Percentiles rank a stretch among this genome's conserved stretches.
phyloP scores from a whole-genome alignment of 2,797 vertebrate species.

The Tenualosa thibaudeaui region DNA sequence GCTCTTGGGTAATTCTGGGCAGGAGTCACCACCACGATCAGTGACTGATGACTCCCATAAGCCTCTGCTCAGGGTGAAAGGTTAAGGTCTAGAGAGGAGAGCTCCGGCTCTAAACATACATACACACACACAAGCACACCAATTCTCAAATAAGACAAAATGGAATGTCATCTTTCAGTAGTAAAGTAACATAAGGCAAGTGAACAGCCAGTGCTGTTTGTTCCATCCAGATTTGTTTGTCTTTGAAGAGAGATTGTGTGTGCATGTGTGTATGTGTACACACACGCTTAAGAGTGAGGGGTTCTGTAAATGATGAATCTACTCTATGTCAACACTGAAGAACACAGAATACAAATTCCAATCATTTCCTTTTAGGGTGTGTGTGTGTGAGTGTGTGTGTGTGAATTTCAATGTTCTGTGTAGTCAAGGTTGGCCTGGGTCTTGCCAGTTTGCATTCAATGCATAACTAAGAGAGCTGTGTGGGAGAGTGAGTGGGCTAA shows the following conservation, averaged over 20 bases:
- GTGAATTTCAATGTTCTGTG: slow-evolving; percentile 13
- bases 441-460: slow-evolving; percentile 1
- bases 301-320: slow-evolving; percentile 8
- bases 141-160: not conserved
- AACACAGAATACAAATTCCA: slow-evolving; percentile 1
- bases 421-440: slow-evolving; percentile 28
- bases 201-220: not conserved
- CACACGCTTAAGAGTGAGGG: not conserved
- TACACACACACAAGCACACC: not conserved
- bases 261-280: not conserved
- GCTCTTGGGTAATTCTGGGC: slow-evolving; percentile 14
- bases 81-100: not conserved
- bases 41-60: not conserved
- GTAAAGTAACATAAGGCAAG: not conserved
- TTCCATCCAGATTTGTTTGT: not conserved
- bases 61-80: slow-evolving; percentile 1
- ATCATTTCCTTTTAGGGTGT: not conserved
- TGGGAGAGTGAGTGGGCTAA: slow-evolving; percentile 21
- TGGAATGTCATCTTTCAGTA: not conserved
- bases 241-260: not conserved
- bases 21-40: not conserved
- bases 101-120: not conserved
- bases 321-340: not conserved
- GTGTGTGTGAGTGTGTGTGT: slow-evolving; percentile 17
- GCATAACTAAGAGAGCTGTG: slow-evolving; percentile 28